Evolutionary conservation across 2,888 invertebrate genomes (phyloP), one percentile per base, ranked within the genome.

Genomic region (Nasonia oneida): DNA sequence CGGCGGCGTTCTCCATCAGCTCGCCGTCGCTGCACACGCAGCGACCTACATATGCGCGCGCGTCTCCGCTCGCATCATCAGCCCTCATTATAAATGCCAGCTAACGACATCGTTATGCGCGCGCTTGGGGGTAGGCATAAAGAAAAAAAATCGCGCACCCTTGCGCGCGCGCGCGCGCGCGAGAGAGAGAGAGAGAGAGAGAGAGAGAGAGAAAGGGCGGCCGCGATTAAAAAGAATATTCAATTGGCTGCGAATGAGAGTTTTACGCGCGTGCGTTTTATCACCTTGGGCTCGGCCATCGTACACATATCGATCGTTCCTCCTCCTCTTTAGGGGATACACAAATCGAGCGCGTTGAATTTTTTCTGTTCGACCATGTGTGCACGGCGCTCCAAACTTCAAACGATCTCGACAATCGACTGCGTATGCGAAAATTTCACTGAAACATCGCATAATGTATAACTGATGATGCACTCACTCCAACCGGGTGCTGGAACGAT

Each of bases 401-500:
- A 73, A 42, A 6, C 53, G 18, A 53, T 53, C 18, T 53, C 53
- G 53, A 53, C 5, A 61, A n/a, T n/a, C 18, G 57, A 2, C 6
- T n/a, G 8, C n/a, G 57, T 61, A 23, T 8, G n/a, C n/a, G 6
- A 61, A 61, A 18, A 71, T 64, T 29, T 29, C 39, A 14, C 6
- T 71, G 15, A 39, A 18, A n/a, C 39, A 18, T 70, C 37, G 37
- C 37, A 70, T n/a, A 18, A 15, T 12, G 3, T 37, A 18, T 71
- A 71, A 15, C 15, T 5, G 4, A 4, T 4, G 37, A 37, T 15
- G 57, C 73, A 96, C 97, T 97, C 94, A 97, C 97, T 97, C 97
- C 97, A 97, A 93, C 98, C 98, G 84, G 99, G 99, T 82, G 98
- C 98, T 37, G 99, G 99, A 88, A 99, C 98, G 94, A 99, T 99